A percentile compares a stretch with the other conserved stretches of the same genome.
These are phyloP conservation scores for Phenganax marumi DNA, from an alignment of 92 coral and sea anemone species.

Conservation along the genomic window DNA sequence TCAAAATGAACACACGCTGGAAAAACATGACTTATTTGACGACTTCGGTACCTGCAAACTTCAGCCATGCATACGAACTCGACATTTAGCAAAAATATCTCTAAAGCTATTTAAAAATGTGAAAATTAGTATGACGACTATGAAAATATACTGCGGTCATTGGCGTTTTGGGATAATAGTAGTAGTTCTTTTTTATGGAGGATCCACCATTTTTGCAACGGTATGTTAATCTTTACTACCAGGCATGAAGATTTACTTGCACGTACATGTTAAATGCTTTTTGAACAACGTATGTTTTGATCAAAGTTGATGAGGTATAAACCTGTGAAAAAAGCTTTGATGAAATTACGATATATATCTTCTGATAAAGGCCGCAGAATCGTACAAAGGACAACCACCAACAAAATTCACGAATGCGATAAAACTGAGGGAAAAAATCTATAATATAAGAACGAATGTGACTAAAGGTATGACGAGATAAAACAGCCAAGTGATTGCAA, in stretches of 20 bases:
- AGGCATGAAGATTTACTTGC: too few relatives aligned
- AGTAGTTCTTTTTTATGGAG: background rate
- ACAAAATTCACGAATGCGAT: background rate
- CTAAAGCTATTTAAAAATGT: background rate
- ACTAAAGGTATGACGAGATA: background rate
- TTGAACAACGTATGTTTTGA: background rate
- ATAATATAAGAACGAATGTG: background rate
- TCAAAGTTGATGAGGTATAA: background rate
- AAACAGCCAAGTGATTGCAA: background rate
- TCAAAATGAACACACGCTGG: too few relatives aligned
- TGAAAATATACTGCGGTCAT: background rate
- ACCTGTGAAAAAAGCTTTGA: background rate
- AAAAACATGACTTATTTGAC: too few relatives aligned
- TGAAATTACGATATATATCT: background rate
- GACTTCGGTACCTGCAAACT: conserved; percentile 8
- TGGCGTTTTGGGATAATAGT: background rate
- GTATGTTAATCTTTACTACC: background rate
- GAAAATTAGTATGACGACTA: background rate
- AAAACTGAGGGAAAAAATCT: background rate
- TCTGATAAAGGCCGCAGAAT: background rate
- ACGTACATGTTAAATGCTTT: background rate
- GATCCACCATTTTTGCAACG: background rate
- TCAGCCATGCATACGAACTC: conserved; percentile 12
- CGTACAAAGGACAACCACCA: background rate
- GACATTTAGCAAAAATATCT: background rate